Conservation (phyloP, 2,113 vertebrate species). For the Oceanites oceanicus region DNA sequence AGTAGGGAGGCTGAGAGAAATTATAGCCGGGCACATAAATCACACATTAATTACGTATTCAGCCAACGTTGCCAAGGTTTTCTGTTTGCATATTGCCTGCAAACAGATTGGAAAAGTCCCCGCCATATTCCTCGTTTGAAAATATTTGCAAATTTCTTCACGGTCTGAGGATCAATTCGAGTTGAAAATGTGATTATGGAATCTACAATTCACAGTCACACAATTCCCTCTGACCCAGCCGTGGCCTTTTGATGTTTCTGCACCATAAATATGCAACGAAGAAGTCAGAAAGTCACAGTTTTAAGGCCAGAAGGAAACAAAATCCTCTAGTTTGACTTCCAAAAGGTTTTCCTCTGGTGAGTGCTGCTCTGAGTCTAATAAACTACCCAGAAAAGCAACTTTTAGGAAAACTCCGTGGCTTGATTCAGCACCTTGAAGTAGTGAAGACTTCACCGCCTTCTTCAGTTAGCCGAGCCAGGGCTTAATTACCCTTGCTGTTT, state of each 20-base stretch:
- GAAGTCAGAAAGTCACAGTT: background rate
- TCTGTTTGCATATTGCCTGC: conserved; percentile 43
- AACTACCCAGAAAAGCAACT: background rate
- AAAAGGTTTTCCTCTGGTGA: background rate
- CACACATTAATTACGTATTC: background rate
- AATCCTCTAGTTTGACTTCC: background rate
- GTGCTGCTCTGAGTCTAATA: background rate
- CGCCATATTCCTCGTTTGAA: background rate
- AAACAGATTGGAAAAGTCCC: conserved; percentile 51
- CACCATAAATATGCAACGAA: background rate
- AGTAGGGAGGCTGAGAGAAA: background rate
- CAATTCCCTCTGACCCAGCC: background rate
- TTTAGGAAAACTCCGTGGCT: background rate
- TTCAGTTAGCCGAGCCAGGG: background rate
- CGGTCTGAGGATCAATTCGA: conserved; percentile 11
- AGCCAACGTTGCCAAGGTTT: conserved; percentile 13
- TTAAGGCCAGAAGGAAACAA: background rate
- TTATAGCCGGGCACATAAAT: background rate
- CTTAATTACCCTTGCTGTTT: conserved; percentile 2
- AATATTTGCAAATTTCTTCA: conserved; percentile 39
- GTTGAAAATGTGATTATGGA: conserved; percentile 38
- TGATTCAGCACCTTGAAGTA: background rate
- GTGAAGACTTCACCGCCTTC: background rate
- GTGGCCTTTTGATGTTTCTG: conserved; percentile 4
- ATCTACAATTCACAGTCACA: background rate